Evolutionary conservation across 35 echinoderm and acorn worm genomes (phyloP), one percentile per base, ranked within the genome.

Genomic region (Lytechinus variegatus): DNA sequence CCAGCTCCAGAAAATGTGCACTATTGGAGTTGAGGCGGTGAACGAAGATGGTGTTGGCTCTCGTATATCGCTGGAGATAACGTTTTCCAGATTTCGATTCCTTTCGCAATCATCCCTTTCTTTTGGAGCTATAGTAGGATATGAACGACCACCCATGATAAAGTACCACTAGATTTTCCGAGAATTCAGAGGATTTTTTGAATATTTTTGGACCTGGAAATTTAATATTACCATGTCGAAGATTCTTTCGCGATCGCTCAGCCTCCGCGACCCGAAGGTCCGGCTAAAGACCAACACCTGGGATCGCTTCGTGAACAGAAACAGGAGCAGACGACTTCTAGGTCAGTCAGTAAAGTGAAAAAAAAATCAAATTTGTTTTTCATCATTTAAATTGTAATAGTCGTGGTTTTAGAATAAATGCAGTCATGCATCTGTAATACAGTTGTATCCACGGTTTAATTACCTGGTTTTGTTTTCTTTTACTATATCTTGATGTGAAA

Each of bases 251-350:
- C 86, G 96, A 89, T 97, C 96, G 94, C 96, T 97, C 94, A 97
- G 96, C 58, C 91, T 95, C 92, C 95, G 94, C 94, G 96, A 97
- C 96, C 96, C 96, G 52, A 97, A 87, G 95, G 96, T 61, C 27
- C 94, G 96, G 60, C 95, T 97, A 24, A 97, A 97, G 91, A 95
- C 96, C 88, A 97, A 97, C 89, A 97, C 96, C 27, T 97, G 96
- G 96, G 96, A 97, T 91, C 87, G 96, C 51, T 91, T 97, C 54
- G 95, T 97, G 54, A 91, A 97, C 52, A 87, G 96, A 14, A 94
- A 97, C 89, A 95, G 96, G 91, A 97, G 90, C 72, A 86, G 96
- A 27, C 96, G 96, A 51, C 94, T 97, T 92, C 87, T 95, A 33
- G 96, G 96, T 97, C 54, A 93, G 91, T 93, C 33, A 56, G 52